A percentile compares a stretch with the other conserved stretches of the same genome.
Evolutionary conservation across 2,888 invertebrate species (phyloP).

Genomic region (Pyralis farinalis): DNA sequence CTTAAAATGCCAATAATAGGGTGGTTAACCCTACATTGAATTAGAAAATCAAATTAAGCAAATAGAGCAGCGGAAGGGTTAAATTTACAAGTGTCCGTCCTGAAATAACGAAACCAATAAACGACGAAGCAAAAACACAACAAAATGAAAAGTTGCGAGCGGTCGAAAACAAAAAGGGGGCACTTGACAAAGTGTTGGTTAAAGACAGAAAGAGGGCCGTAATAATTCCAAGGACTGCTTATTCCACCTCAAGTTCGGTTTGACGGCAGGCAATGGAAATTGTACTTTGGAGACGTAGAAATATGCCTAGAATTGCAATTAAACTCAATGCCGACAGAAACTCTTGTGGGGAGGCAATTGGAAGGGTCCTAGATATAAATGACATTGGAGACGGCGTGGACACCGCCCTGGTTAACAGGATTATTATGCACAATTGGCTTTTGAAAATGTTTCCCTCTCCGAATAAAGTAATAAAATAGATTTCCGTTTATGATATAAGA

Average conservation of each 20-base stretch:
- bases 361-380: conserved; percentile 50
- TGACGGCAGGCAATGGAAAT: conserved; percentile 40
- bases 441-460: conserved; percentile 38
- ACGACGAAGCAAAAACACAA: conserved; percentile 16
- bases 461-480: conserved; percentile 12
- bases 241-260: conserved; percentile 11
- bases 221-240: conserved; percentile 18
- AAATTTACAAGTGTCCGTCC: conserved; percentile 6
- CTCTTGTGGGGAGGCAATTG: conserved; percentile 32
- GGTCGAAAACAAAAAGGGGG: conserved; percentile 18
- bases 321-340: conserved; percentile 38
- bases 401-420: conserved; percentile 46
- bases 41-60: neutral
- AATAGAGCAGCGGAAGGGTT: neutral
- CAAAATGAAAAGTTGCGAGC: conserved; percentile 22
- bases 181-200: conserved; percentile 18
- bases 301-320: conserved; percentile 50
- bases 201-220: conserved; percentile 16
- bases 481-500: no score
- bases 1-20: no score
- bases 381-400: conserved; percentile 43
- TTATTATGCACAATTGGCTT: conserved; percentile 61
- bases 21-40: no score
- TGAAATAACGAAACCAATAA: conserved; percentile 12
- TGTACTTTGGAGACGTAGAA: conserved; percentile 47